Percentiles rank a stretch among this genome's conserved stretches.
Evolutionary conservation across 2,797 vertebrate species (phyloP).

Genomic region (Typhlichthys subterraneus): DNA sequence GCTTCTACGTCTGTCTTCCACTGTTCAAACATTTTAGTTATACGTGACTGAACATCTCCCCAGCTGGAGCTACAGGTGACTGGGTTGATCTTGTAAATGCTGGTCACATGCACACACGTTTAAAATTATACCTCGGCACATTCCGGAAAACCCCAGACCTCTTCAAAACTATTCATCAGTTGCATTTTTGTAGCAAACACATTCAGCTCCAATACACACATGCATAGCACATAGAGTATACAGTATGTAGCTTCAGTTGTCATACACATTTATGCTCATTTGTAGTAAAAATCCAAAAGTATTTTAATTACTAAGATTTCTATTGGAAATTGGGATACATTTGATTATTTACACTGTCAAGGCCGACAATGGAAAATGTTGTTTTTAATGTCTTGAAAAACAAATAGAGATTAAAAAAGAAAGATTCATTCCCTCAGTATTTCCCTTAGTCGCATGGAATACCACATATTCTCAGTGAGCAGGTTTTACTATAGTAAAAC

Average conservation of each 20-base stretch:
- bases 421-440: conserved; percentile 33
- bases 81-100: no score
- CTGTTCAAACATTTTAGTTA: conserved; percentile 16
- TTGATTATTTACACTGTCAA: no score
- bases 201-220: no score
- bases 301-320: neutral
- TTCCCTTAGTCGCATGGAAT: conserved; percentile 72
- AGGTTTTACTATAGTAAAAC: conserved; percentile 40
- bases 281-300: no score
- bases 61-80: conserved; percentile 18
- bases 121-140: no score
- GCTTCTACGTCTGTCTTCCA: conserved; percentile 46
- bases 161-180: no score
- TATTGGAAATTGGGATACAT: no score
- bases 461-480: conserved; percentile 61
- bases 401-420: neutral
- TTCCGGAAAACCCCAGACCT: no score
- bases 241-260: neutral
- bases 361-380: neutral
- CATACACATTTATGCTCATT: neutral
- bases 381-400: neutral
- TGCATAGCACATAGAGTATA: no score
- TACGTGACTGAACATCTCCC: conserved; percentile 2
- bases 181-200: no score
- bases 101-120: no score